A percentile compares a stretch with the other conserved stretches of the same genome.
phyloP scores from a whole-genome alignment of 2,113 vertebrate genomes.

The Edolisoma coerulescens region DNA sequence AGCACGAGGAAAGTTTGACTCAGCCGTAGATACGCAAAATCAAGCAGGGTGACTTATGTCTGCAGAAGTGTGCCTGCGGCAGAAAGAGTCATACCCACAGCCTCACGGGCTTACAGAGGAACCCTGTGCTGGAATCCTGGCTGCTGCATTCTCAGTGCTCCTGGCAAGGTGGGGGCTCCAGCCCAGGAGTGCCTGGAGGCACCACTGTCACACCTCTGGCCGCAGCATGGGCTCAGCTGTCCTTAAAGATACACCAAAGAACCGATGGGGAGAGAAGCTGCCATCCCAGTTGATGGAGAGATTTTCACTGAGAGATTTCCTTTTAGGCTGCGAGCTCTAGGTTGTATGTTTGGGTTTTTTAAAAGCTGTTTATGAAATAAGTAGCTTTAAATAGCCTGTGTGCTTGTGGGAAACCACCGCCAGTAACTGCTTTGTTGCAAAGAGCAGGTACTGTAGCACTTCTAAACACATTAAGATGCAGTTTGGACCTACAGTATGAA shows the following conservation, averaged over 20 bases:
- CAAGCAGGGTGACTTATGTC: neutral
- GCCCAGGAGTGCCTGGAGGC: neutral
- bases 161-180: neutral
- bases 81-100: neutral
- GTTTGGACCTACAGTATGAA: neutral
- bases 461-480: neutral
- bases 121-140: neutral
- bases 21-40: neutral
- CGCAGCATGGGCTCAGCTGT: fast-evolving
- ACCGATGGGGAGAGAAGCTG: neutral
- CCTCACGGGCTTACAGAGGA: neutral
- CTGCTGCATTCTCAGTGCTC: neutral
- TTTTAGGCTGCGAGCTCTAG: neutral
- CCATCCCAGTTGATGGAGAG: neutral
- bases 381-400: neutral
- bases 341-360: neutral
- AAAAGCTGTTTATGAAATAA: neutral
- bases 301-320: neutral
- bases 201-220: neutral
- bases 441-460: neutral
- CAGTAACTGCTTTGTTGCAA: neutral
- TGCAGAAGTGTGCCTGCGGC: neutral
- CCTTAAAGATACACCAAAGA: neutral
- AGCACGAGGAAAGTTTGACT: slow-evolving; percentile 35
- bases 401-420: neutral